A percentile compares a stretch with the other conserved stretches of the same genome.
phyloP scores from a whole-genome alignment of 2,888 invertebrate species.

The Tortricodes alternella region DNA sequence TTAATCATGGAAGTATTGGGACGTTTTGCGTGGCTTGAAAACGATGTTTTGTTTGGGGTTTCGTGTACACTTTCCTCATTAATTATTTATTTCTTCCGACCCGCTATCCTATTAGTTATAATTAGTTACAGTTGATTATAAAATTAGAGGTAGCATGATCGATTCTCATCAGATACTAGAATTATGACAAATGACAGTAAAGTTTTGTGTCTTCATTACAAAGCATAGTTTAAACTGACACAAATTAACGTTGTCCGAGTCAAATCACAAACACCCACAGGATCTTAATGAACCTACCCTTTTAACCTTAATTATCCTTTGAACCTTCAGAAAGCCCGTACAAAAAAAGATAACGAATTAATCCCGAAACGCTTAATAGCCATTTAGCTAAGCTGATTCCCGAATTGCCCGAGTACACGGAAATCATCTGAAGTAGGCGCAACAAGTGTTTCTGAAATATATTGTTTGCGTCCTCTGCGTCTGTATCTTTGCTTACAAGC shows the following conservation, averaged over 20 bases:
- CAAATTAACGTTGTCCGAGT: too few species aligned
- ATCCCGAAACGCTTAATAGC: constrained; percentile 3
- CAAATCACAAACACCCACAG: too few species aligned
- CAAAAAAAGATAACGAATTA: constrained; percentile 8
- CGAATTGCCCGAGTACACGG: constrained; percentile 13
- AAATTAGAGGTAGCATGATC: too few species aligned
- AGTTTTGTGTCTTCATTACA: too few species aligned
- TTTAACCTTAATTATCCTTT: not conserved
- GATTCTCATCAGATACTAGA: too few species aligned
- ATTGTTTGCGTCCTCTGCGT: not conserved
- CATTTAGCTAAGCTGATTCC: constrained; percentile 19
- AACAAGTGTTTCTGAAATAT: constrained; percentile 15
- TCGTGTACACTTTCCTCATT: not conserved
- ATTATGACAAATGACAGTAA: too few species aligned
- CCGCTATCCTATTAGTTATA: too few species aligned
- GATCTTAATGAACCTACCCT: not conserved
- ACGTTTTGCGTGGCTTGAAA: constrained; percentile 1
- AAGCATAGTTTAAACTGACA: too few species aligned
- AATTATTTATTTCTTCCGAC: not conserved
- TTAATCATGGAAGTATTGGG: constrained; percentile 13
- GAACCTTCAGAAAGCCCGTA: not conserved
- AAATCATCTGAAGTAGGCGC: constrained; percentile 6
- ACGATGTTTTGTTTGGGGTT: not conserved
- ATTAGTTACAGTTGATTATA: too few species aligned
- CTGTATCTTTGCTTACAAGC: not conserved